Evolutionary conservation across 2,113 vertebrate genomes (phyloP), one percentile per base, ranked within the genome.

Genomic region (Brachyhypopomus occidentalis): DNA sequence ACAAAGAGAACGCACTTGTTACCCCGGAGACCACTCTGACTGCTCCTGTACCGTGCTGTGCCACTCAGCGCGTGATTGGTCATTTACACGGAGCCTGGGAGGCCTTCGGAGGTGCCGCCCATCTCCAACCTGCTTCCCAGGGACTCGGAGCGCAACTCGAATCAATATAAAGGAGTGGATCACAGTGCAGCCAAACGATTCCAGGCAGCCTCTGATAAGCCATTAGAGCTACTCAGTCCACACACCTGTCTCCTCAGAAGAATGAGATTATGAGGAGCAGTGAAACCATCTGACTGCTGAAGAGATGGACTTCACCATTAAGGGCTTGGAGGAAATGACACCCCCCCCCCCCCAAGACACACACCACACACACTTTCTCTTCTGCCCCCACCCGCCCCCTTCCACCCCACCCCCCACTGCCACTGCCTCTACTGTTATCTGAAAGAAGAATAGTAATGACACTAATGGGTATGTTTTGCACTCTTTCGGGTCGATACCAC

Each of bases 391-490:
- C 11, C 64, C 30, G 2, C 17, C 30, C 34, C 30, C 16, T 9
- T 16, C 30, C 30, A 4, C 30, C 4, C 17, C 30, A 36, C 30
- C 16, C 19, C 30, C 30, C 30, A 4, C n/a, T n/a, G n/a, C n/a
- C 22, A 34, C 9, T 52, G 45, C 45, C 12, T 2, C 27, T 16
- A 20, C 22, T 81, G 70, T 82, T 78, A 75, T 82, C 56, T 19
- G 22, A 69, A 52, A 81, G 56, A 74, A 79, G 72, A 59, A 82
- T 75, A 27, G 62, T 79, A 67, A 82, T 70, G 56, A 60, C 41
- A 5, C 59, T 85, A 81, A 77, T 75, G 71, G 45, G 41, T 3
- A 9, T 63, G 45, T 41, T 80, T 80, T 73, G 70, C 70, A 64
- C 70, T 73, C 5, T 20, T 36, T 60, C 14, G 59, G 66, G 75